Evolutionary conservation across 2,797 vertebrate species (phyloP).

Genomic region (Otus scops): DNA sequence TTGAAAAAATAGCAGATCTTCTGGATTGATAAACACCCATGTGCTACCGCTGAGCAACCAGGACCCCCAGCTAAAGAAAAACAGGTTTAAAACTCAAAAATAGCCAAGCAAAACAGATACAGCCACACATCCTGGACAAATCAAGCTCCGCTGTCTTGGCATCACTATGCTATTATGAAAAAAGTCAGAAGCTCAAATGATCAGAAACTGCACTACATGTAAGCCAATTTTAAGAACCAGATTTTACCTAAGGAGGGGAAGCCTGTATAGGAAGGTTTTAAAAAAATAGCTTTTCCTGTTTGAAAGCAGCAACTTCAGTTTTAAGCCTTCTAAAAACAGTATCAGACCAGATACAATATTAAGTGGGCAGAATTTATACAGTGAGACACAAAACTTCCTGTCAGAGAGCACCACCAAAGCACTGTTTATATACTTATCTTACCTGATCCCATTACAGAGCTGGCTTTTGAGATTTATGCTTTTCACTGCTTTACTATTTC

Average conservation of each 20-base stretch:
- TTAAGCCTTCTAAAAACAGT: not conserved
- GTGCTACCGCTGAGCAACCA: not conserved
- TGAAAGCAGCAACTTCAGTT: not conserved
- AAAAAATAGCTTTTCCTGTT: not conserved
- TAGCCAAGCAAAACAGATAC: not conserved
- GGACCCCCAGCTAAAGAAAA: not conserved
- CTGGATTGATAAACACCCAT: not conserved
- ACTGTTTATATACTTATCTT: not conserved
- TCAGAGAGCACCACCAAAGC: not conserved
- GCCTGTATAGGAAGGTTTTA: not conserved
- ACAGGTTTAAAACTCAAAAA: not conserved
- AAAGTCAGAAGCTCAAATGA: not conserved
- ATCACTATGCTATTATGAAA: not conserved
- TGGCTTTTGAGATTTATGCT: rapidly evolving
- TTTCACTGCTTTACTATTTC: not conserved
- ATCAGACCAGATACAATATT: not conserved
- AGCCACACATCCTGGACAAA: not conserved
- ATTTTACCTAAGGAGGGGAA: not conserved
- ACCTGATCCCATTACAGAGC: not conserved
- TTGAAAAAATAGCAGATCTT: not conserved
- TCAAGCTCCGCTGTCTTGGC: no score
- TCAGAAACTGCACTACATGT: not conserved
- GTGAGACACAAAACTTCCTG: not conserved
- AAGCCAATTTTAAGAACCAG: not conserved
- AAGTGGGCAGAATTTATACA: not conserved